phyloP scores from a whole-genome alignment of 2,888 invertebrate genomes.

The Tanypteryx hageni region DNA sequence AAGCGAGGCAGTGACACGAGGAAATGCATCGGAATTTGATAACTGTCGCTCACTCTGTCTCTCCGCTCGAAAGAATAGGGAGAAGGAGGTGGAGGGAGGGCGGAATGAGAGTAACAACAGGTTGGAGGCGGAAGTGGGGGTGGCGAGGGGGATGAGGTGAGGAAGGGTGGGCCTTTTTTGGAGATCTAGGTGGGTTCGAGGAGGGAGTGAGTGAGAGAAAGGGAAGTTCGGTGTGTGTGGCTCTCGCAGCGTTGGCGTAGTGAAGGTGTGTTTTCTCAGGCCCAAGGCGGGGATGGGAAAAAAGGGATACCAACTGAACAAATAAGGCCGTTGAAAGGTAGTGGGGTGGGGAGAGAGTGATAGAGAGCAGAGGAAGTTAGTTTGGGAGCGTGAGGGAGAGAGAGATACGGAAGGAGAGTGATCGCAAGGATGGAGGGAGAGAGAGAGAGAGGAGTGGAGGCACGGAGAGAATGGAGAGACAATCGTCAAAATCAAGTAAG shows the following conservation, averaged over 20 bases:
- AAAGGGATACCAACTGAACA: slow-evolving; percentile 62
- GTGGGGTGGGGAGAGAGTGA: background rate
- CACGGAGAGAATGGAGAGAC: background rate
- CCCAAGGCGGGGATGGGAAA: slow-evolving; percentile 6
- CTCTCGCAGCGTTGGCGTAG: background rate
- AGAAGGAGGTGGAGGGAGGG: no score
- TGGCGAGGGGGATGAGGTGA: background rate
- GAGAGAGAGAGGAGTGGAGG: background rate
- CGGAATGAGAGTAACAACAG: slow-evolving; percentile 31
- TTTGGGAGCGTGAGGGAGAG: background rate
- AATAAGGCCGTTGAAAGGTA: slow-evolving; percentile 6
- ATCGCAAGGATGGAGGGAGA: no score
- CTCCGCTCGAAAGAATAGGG: background rate
- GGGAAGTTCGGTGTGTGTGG: background rate
- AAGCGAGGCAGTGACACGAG: no score
- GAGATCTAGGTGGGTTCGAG: background rate
- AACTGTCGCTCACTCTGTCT: background rate
- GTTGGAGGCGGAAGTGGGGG: slow-evolving; percentile 8
- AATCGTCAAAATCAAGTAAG: no score
- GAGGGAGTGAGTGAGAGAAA: background rate
- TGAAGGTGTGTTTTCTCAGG: slow-evolving; percentile 50
- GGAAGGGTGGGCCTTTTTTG: background rate
- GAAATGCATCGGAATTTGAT: background rate
- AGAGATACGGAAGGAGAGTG: background rate
- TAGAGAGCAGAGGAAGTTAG: background rate